These are phyloP conservation scores for Acanthoscelides obtectus DNA, from an alignment of 2,888 invertebrate species.

Conservation along the genomic window DNA sequence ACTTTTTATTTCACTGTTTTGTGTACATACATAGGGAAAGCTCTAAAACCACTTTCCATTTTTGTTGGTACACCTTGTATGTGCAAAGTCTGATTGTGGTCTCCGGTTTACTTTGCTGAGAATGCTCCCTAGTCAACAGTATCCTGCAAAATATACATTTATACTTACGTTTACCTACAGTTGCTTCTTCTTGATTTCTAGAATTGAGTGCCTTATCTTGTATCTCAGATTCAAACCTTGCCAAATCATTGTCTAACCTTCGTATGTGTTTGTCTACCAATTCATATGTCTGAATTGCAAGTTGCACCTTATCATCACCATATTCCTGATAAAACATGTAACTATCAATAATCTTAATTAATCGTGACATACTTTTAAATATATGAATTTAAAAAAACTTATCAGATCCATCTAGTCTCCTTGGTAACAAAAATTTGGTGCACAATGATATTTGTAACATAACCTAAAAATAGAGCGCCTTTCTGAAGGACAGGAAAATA, in stretches of 20 bases:
- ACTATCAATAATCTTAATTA: neutral
- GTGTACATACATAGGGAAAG: too few relatives aligned
- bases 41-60: too few relatives aligned
- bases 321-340: slow-evolving; percentile 57
- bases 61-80: too few relatives aligned
- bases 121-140: too few relatives aligned
- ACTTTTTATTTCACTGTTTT: too few relatives aligned
- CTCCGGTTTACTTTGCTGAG: too few relatives aligned
- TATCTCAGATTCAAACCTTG: slow-evolving; percentile 93
- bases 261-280: slow-evolving; percentile 97
- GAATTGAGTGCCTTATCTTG: slow-evolving; percentile 87
- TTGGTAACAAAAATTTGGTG: too few relatives aligned
- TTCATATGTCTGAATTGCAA: slow-evolving; percentile 98
- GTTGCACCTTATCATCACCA: slow-evolving; percentile 94
- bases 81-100: too few relatives aligned
- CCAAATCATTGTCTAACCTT: slow-evolving; percentile 91
- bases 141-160: neutral
- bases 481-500: too few relatives aligned
- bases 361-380: neutral
- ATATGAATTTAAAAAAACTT: slow-evolving; percentile 1
- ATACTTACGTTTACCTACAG: slow-evolving; percentile 55
- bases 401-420: neutral
- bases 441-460: too few relatives aligned
- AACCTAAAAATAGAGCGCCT: too few relatives aligned
- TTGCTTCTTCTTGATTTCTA: slow-evolving; percentile 63